Base-by-base conservation (phyloP, 2,113 vertebrate species). In the Neogobius melanostomus region DNA sequence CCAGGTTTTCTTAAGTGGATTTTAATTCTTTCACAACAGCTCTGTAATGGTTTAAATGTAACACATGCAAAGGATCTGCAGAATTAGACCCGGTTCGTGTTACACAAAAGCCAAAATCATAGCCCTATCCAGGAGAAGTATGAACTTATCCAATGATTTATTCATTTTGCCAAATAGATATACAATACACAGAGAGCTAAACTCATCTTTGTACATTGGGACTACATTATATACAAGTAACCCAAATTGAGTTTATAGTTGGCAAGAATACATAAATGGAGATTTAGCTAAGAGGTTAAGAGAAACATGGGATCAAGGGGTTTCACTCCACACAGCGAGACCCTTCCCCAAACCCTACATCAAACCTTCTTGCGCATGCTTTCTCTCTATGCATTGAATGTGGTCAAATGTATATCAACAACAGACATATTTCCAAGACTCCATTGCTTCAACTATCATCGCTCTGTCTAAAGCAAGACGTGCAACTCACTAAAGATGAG, bases 1-100 rank as follows among this genome's bases (percentile, higher is more conserved):
- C 45, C 62, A 64, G 62, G n/a, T 45, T 64, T 61, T 42, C 14
- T 7, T 61, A 61, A 61, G 59, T 61, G 59, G 59, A 61, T 61
- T 61, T 61, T 61, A 61, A 61, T 61, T 61, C 42, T 45, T 61
- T 45, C 59, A 61, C 42, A 61, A 61, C 59, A 61, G 42, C 42
- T 16, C 59, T 16, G 42, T 61, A 61, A 61, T 61, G 42, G 59
- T 64, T 64, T 64, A 47, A 64, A 16, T 47, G 16, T 1, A 64
- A 48, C 62, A 64, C 16, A 48, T 61, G 59, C 44, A 42, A 61
- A 61, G 59, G 59, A 61, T 61, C 59, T 44, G 59, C 59, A 45
- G 59, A 44, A n/a, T 61, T 61, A 61, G 3, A 43, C 42, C 42
- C n/a, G 59, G 7, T 44, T 61, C 42, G n/a, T 12, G n/a, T 61